Evolutionary conservation across 2,797 vertebrate genomes (phyloP).

Genomic region (Neomorphus geoffroyi): DNA sequence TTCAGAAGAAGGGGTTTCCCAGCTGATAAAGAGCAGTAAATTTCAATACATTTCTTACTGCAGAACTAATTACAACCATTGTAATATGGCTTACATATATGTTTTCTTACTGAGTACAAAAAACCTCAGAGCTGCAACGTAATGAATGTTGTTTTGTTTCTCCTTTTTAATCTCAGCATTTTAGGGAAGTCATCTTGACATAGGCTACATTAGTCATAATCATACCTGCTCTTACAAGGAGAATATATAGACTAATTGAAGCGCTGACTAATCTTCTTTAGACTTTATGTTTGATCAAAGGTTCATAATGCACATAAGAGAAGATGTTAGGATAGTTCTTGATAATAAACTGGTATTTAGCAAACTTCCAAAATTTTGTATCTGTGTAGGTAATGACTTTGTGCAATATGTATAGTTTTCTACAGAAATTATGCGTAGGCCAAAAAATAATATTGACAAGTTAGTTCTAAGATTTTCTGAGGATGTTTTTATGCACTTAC

Average conservation of each 20-base stretch:
- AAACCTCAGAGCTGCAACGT: neutral
- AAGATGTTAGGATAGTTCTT: neutral
- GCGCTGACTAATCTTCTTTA: neutral
- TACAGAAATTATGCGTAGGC: neutral
- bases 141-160: slow-evolving; percentile 12
- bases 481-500: neutral
- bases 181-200: slow-evolving; percentile 36
- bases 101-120: slow-evolving; percentile 54
- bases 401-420: neutral
- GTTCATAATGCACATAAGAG: neutral
- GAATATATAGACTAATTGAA: neutral
- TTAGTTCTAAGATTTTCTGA: neutral
- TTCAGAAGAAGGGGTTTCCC: neutral
- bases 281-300: neutral
- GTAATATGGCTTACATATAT: slow-evolving; percentile 10
- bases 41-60: slow-evolving; percentile 33
- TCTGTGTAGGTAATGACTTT: neutral
- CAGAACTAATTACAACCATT: slow-evolving; percentile 45
- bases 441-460: neutral
- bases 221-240: neutral
- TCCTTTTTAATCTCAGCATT: slow-evolving; percentile 46
- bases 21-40: neutral
- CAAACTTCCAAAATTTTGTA: neutral
- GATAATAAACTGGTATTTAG: neutral
- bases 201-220: slow-evolving; percentile 35